Base-by-base conservation (phyloP, 2,888 invertebrate genomes). In the Lepidonotus clava region DNA sequence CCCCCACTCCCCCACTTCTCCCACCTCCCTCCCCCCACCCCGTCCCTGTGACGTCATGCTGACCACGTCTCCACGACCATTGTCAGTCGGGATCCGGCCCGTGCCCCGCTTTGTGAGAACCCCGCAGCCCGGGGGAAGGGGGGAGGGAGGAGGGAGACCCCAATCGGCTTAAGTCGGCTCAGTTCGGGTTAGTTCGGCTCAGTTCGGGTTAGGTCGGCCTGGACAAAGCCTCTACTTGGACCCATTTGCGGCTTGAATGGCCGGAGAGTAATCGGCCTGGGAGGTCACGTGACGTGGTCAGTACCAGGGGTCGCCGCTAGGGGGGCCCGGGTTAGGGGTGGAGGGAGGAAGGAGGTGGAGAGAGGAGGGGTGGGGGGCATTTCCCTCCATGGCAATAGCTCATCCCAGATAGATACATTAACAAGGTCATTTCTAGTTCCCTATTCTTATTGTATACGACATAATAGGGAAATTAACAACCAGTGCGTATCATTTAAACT, bases 111-210 rank as follows among this genome's bases (percentile, higher is more conserved):
- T 80, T 46, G 11, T n/a, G 41, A 80, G 46, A 46, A 41, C 80
- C 80, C 80, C 51, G 80, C 28, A 28, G 80, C 41, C 38, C 38
- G 51, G 11, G 14, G 51, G 51, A 51, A 40, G 14, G 36, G 40
- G 34, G 1, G 76, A 21, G 14, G 38, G 38, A 14, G 36, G 5
- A 38, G 36, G 76, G 32, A 41, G 28, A 24, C 46, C 46, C 41
- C 80, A 80, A 80, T 80, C 80, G 80, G 80, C 80, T 80, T 80
- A 38, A 11, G 71, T n/a, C n/a, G n/a, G n/a, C n/a, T n/a, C n/a
- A n/a, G n/a, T n/a, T n/a, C n/a, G n/a, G n/a, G n/a, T n/a, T n/a
- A n/a, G n/a, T n/a, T n/a, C n/a, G n/a, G n/a, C n/a, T n/a, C n/a
- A n/a, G n/a, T n/a, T n/a, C n/a, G n/a, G n/a, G n/a, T n/a, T n/a